phyloP scores from a whole-genome alignment of 2,797 vertebrate species.

The Phalanger gymnotis region DNA sequence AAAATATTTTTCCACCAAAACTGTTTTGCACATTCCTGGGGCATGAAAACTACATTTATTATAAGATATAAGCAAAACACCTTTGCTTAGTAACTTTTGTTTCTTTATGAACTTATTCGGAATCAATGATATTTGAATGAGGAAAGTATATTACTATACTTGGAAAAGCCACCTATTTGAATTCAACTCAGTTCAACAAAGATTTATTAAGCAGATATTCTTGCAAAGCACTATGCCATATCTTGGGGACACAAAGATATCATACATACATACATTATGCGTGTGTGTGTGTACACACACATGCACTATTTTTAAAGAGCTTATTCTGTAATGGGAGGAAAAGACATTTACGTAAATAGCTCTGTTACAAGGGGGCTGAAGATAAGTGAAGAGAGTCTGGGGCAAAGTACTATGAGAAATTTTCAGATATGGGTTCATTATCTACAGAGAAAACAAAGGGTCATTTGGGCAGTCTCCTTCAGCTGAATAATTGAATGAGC shows the following conservation, averaged over 20 bases:
- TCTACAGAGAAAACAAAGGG: constrained; percentile 9
- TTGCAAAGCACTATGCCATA: background rate
- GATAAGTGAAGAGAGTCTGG: background rate
- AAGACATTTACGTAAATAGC: background rate
- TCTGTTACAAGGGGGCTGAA: background rate
- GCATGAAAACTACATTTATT: constrained; percentile 46
- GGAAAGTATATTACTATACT: background rate
- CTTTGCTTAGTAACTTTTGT: constrained; percentile 30
- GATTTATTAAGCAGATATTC: background rate
- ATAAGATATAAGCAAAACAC: constrained; percentile 31
- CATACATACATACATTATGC: background rate
- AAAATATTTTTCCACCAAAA: constrained; percentile 57
- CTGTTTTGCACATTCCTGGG: background rate
- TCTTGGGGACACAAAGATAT: background rate
- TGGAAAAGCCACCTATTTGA: constrained; percentile 3
- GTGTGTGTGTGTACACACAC: too few relatives aligned
- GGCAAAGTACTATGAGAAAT: constrained; percentile 7
- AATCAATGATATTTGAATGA: background rate
- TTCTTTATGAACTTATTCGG: constrained; percentile 23
- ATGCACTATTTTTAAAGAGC: background rate
- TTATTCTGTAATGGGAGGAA: background rate
- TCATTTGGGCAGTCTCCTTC: constrained; percentile 11
- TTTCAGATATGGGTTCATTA: background rate
- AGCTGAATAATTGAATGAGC: background rate
- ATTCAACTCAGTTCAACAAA: background rate